phyloP scores from a whole-genome alignment of 2,113 vertebrate genomes.

The Agapornis roseicollis region DNA sequence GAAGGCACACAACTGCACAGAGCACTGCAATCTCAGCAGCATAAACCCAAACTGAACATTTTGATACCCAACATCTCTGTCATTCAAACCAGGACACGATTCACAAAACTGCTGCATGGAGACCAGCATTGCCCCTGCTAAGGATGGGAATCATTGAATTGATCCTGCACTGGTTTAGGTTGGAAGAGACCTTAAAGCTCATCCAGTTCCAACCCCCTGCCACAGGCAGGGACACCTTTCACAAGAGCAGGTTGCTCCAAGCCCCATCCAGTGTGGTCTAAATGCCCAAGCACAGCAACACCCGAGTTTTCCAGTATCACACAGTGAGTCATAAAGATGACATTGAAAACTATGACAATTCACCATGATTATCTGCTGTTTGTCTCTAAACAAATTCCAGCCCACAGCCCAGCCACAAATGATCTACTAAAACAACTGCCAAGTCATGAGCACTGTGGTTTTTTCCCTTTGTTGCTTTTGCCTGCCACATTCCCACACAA shows the following conservation, averaged over 20 bases:
- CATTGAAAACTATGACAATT: background rate
- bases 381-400: background rate
- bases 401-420: background rate
- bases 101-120: fast-evolving
- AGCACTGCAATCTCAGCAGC: background rate
- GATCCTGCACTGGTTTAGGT: background rate
- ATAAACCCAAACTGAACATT: background rate
- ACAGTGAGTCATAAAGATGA: background rate
- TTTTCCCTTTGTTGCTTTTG: background rate
- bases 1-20: fast-evolving
- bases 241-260: background rate
- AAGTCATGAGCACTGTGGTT: background rate
- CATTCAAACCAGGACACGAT: fast-evolving
- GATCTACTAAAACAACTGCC: background rate
- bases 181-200: background rate
- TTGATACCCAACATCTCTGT: background rate
- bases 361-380: background rate
- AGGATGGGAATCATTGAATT: background rate
- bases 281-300: background rate
- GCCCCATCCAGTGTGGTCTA: background rate
- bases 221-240: background rate
- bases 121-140: fast-evolving
- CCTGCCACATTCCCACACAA: background rate
- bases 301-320: background rate
- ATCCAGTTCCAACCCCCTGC: background rate